Evolutionary conservation across 2,797 vertebrate genomes (phyloP), one percentile per base, ranked within the genome.

Genomic region (Sebastolobus altivelis): DNA sequence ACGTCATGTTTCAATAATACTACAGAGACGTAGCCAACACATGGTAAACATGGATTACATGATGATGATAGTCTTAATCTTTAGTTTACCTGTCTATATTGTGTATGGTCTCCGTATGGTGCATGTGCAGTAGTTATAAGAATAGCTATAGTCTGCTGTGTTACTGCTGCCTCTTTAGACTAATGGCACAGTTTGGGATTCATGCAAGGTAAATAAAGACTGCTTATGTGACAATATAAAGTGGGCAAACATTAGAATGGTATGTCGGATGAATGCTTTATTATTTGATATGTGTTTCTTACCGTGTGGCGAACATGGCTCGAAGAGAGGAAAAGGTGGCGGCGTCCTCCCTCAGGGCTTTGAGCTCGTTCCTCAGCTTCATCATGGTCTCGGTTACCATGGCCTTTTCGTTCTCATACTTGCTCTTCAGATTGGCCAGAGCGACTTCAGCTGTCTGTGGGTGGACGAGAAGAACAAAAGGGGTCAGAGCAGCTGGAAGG

Each of bases 331-430:
- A 99, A 82, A 99, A 99, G 82, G 98, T 99, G 87, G 98, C 98
- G 0, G 98, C 98, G 0, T 99, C 98, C 82, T 99, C 97, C 86
- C 98, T 99, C 87, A 99, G 96, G 66, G 98, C 97, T 89, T 99
- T 99, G 75, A 99, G 96, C 91, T 99, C 98, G 0, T 99, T 99
- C 61, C 98, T 96, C 86, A 99, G 96, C 74, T 99, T 99, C 97
- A 99, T 97, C 97, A 99, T 98, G 27, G 98, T 99, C 94, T 99
- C 98, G 0, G 97, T 99, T 86, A 99, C 98, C 98, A 98, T 97
- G 0, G 98, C 97, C 89, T 99, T 99, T 83, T 99, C 98, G 0
- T 98, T 99, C 89, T 99, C 98, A 2, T 99, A 99, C 91, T 99
- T 99, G 96, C 98, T 98, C 96, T 99, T 99, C 89, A 99, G 94